Percentiles rank a stretch among this genome's conserved stretches.
Conservation (phyloP, 2,888 invertebrate species). For the Strigamia maritima region DNA sequence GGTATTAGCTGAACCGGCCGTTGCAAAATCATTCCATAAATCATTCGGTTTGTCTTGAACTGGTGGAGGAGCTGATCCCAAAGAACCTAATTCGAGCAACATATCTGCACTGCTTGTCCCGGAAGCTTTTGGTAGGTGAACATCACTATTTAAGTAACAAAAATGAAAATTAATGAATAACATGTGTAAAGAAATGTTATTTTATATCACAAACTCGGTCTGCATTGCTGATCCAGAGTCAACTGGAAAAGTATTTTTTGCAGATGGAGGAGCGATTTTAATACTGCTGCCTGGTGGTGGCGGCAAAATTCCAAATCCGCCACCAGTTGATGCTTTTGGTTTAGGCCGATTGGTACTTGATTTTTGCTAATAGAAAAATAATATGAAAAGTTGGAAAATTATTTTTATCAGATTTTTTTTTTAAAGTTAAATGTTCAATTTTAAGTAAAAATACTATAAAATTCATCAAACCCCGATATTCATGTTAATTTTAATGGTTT, state of each 20-base stretch:
- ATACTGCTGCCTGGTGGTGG: conserved; percentile 79
- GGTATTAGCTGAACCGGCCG: conserved; percentile 54
- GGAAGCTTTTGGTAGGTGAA: conserved; percentile 44
- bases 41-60: conserved; percentile 46
- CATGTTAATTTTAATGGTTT: conserved; percentile 99
- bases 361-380: conserved; percentile 44
- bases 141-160: background rate
- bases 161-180: background rate
- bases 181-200: background rate
- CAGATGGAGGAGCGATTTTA: conserved; percentile 69
- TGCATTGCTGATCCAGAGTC: conserved; percentile 38
- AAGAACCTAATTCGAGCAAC: conserved; percentile 38
- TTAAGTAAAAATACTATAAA: conserved; percentile 22
- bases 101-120: conserved; percentile 41
- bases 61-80: conserved; percentile 35
- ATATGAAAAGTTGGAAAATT: too few relatives aligned
- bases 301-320: conserved; percentile 58
- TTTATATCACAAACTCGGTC: conserved; percentile 11
- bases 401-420: too few relatives aligned
- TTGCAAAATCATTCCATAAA: conserved; percentile 76
- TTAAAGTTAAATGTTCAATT: background rate
- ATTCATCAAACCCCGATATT: conserved; percentile 73
- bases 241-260: background rate
- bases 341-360: conserved; percentile 62
- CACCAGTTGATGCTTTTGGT: conserved; percentile 57